Evolutionary conservation across 2,113 vertebrate species (phyloP).

Genomic region (Genyomyrus donnyi): DNA sequence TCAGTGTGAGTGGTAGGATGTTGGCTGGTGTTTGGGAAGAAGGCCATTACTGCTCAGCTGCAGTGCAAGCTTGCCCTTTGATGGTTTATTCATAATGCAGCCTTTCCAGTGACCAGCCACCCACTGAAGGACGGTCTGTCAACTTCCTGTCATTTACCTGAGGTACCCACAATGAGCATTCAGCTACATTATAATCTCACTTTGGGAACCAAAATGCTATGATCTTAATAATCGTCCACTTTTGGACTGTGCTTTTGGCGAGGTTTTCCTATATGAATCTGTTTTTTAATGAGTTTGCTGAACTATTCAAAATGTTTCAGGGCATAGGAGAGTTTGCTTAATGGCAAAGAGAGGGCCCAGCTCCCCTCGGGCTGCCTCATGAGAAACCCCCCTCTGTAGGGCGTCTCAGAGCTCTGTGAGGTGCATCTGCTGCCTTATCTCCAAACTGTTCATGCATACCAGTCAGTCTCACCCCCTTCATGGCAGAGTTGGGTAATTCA

Average conservation of each 20-base stretch:
- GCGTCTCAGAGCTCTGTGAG: background rate
- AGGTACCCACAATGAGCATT: background rate
- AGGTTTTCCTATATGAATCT: background rate
- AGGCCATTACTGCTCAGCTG: background rate
- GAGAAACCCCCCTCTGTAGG: background rate
- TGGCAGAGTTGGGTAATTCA: background rate
- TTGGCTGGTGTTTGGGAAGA: background rate
- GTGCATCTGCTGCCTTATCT: background rate
- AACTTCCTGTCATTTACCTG: background rate
- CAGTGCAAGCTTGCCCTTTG: background rate
- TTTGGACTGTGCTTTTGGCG: background rate
- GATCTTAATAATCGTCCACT: background rate
- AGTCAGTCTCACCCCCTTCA: background rate
- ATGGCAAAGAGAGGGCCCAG: background rate
- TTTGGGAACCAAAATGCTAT: background rate
- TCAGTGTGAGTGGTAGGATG: background rate
- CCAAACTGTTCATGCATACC: background rate
- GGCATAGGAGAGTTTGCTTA: background rate
- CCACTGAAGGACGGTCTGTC: background rate
- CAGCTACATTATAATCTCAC: background rate
- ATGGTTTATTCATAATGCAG: background rate
- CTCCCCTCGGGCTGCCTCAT: conserved; percentile 2
- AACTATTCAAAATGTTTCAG: background rate
- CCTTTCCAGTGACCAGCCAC: background rate
- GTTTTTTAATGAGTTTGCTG: background rate